These are phyloP conservation scores for Polypterus bichir DNA, from an alignment of 2,113 vertebrate genomes.

Conservation along the genomic window DNA sequence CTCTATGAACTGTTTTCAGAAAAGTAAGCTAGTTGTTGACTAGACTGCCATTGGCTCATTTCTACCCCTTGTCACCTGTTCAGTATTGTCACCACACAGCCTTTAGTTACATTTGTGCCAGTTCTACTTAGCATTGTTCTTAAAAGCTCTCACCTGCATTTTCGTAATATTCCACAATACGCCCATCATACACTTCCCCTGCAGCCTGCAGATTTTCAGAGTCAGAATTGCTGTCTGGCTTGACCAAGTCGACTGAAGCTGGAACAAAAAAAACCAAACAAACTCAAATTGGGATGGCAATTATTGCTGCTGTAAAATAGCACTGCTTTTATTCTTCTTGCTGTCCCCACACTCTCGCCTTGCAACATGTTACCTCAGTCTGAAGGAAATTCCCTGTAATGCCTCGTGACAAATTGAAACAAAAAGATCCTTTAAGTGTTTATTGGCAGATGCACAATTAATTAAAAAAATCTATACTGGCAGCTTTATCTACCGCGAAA, in stretches of 20 bases:
- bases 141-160: slow-evolving; percentile 63
- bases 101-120: neutral
- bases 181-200: slow-evolving; percentile 51
- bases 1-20: no score
- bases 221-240: slow-evolving; percentile 47
- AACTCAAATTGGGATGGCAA: slow-evolving; percentile 33
- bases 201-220: slow-evolving; percentile 45
- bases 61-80: no score
- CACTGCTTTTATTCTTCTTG: slow-evolving; percentile 3
- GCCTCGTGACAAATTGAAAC: slow-evolving; percentile 39
- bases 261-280: slow-evolving; percentile 33
- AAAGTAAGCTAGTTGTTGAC: no score
- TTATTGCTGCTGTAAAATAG: slow-evolving; percentile 48
- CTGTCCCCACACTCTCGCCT: slow-evolving; percentile 10
- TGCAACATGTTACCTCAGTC: slow-evolving; percentile 21
- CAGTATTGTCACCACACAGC: no score
- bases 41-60: no score
- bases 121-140: slow-evolving; percentile 37
- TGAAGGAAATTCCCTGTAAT: slow-evolving; percentile 32
- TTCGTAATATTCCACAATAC: slow-evolving; percentile 51
- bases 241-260: slow-evolving; percentile 46
- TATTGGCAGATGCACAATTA: slow-evolving; percentile 28
- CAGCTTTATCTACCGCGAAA: slow-evolving; percentile 29
- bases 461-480: slow-evolving; percentile 38
- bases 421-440: slow-evolving; percentile 39